Conservation (phyloP, 2,888 invertebrate genomes). For the Lordiphosa fenestrarum region DNA sequence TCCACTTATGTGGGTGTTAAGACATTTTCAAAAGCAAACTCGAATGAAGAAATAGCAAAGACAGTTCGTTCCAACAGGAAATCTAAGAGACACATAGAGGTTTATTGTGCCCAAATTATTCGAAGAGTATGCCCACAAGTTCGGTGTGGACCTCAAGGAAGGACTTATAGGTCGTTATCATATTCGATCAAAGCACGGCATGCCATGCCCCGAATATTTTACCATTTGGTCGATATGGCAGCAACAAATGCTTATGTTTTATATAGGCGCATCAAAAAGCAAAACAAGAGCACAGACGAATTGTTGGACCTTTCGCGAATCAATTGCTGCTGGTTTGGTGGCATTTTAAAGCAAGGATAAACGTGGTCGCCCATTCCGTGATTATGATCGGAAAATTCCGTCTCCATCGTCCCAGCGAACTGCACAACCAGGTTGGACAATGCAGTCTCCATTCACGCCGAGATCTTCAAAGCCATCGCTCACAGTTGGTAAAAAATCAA, state of each 20-base stretch:
- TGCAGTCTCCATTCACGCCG: no score
- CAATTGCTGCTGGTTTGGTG: no score
- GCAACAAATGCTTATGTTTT: conserved; percentile 12
- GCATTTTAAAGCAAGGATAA: background rate
- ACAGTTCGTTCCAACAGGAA: conserved; percentile 13
- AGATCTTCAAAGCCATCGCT: background rate
- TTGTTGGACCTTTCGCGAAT: background rate
- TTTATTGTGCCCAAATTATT: conserved; percentile 34
- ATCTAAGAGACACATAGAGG: conserved; percentile 5
- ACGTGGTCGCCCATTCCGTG: background rate
- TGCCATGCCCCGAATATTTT: no score
- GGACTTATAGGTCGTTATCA: conserved; percentile 7
- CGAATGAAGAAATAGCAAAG: conserved; percentile 4
- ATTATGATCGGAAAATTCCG: no score
- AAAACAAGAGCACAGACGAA: background rate
- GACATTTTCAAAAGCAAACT: background rate
- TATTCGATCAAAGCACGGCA: no score
- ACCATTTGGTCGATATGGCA: conserved; percentile 8
- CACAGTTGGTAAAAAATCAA: conserved; percentile 6
- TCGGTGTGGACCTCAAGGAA: conserved; percentile 3
- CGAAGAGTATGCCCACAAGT: background rate
- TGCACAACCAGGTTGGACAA: no score
- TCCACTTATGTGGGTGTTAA: conserved; percentile 11
- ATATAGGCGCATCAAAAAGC: conserved; percentile 10
- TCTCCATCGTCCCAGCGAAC: background rate